A percentile compares a stretch with the other conserved stretches of the same genome.
Conservation (phyloP, 2,113 vertebrate genomes). For the Bubo blakistoni region DNA sequence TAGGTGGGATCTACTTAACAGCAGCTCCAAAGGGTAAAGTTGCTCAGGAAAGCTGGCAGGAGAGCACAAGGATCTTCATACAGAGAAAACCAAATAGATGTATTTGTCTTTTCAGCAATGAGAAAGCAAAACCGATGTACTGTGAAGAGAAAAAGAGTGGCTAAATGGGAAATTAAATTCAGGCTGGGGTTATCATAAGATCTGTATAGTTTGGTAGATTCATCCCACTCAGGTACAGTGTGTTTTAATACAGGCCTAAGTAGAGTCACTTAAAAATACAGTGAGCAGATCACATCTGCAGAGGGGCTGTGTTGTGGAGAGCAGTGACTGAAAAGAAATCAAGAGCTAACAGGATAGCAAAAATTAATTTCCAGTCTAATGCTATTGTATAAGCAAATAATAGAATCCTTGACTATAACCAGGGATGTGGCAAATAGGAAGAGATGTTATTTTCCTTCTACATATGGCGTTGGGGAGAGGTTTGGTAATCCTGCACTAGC, state of each 20-base stretch:
- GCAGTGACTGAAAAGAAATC: neutral
- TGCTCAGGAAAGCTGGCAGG: neutral
- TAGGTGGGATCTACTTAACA: neutral
- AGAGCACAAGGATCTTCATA: neutral
- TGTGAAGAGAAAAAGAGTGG: neutral
- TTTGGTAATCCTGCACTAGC: neutral
- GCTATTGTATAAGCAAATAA: neutral
- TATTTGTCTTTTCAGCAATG: neutral
- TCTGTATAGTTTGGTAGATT: neutral
- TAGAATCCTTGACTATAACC: neutral
- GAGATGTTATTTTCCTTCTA: neutral
- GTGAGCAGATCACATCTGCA: neutral
- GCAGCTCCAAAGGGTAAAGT: neutral
- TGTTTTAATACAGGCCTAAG: neutral
- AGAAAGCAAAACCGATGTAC: neutral
- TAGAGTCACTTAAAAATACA: neutral
- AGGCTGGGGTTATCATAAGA: rapidly evolving
- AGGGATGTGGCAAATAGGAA: neutral
- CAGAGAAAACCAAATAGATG: neutral
- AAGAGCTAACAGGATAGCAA: neutral
- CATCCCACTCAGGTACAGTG: neutral
- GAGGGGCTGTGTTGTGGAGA: neutral
- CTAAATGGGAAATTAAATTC: neutral
- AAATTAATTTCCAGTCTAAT: neutral
- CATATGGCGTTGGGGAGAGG: neutral